phyloP scores from a whole-genome alignment of 2,888 invertebrate genomes.

The Hypolimnas misippus region DNA sequence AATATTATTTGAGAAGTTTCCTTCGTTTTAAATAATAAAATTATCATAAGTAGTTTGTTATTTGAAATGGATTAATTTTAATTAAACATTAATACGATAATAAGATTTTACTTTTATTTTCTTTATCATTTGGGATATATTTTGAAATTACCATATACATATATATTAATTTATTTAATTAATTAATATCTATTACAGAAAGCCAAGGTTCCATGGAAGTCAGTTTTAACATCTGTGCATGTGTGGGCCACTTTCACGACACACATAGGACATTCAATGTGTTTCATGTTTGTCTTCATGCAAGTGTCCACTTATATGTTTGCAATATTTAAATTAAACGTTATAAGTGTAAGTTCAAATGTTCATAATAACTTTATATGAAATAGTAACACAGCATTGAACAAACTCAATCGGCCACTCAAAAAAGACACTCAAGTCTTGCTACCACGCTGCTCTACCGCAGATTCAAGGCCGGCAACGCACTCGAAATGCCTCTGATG shows the following conservation, averaged over 20 bases:
- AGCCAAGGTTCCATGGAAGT: constrained; percentile 77
- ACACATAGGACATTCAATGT: constrained; percentile 82
- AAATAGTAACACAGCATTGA: no score
- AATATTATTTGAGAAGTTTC: neutral
- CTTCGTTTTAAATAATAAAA: no score
- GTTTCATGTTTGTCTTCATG: constrained; percentile 86
- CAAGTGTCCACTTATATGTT: constrained; percentile 87
- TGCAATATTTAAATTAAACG: constrained; percentile 76
- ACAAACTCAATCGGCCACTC: no score
- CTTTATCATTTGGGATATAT: neutral
- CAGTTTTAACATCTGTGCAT: constrained; percentile 75
- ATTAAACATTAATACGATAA: no score
- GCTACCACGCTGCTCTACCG: no score
- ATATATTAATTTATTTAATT: neutral
- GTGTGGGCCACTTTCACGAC: constrained; percentile 81
- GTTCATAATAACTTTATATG: no score
- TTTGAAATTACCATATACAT: neutral
- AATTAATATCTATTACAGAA: constrained; percentile 49
- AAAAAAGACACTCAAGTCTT: no score
- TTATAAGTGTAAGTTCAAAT: constrained; percentile 26
- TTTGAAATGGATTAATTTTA: no score
- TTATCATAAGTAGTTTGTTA: no score
- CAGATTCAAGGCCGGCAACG: no score
- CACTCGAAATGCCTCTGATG: no score
- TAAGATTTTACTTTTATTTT: neutral